These are phyloP conservation scores for Drepanosiphum platanoidis DNA, from an alignment of 2,888 invertebrate genomes.

Conservation along the genomic window DNA sequence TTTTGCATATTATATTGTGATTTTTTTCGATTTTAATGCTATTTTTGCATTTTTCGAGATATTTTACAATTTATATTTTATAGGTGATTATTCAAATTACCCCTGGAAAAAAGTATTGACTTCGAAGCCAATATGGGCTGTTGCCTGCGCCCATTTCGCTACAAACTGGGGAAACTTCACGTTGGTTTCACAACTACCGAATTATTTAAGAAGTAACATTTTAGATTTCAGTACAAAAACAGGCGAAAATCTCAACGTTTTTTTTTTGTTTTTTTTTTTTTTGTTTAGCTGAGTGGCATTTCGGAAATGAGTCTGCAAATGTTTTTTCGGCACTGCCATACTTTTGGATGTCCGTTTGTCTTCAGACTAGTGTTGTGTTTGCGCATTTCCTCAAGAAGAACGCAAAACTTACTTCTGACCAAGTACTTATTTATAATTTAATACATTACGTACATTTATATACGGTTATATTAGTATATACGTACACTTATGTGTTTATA, in stretches of 20 bases:
- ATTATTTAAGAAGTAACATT: neutral
- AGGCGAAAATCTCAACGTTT: no score
- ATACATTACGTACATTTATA: no score
- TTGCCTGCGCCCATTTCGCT: neutral
- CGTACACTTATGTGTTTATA: neutral
- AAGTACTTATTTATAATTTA: neutral
- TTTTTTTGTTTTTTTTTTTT: no score
- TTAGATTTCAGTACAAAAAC: no score
- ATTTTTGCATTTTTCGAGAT: no score
- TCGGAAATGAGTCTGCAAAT: neutral
- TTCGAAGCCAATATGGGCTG: neutral
- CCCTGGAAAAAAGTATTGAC: neutral
- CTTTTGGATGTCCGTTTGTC: neutral
- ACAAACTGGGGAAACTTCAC: neutral
- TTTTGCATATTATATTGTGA: no score
- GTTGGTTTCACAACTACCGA: neutral
- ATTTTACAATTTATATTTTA: neutral
- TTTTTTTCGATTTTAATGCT: no score
- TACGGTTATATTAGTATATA: no score
- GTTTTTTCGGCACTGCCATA: neutral
- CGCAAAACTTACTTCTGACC: neutral
- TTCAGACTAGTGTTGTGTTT: neutral
- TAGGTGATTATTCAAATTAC: neutral
- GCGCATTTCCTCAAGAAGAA: neutral
- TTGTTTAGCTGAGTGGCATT: neutral